Percentiles rank a stretch among this genome's conserved stretches.
Conservation (phyloP, 2,113 vertebrate genomes). For the Nettapus auritus region DNA sequence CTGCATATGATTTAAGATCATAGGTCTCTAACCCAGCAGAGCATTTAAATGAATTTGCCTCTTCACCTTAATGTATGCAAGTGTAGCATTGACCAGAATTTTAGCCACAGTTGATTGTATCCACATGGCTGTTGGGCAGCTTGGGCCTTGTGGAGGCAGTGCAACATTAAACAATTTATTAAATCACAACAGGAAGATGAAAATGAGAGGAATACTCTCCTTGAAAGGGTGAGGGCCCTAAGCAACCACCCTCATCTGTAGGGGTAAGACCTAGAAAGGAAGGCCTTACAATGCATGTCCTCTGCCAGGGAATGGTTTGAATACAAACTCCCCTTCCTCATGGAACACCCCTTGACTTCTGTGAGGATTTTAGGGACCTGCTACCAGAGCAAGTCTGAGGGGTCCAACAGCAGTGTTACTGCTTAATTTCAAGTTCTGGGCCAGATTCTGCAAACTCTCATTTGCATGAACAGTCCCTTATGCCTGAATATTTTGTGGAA, state of each 20-base stretch:
- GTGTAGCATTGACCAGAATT: neutral
- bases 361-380: neutral
- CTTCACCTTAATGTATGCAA: neutral
- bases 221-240: neutral
- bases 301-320: neutral
- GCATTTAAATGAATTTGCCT: conserved; percentile 8
- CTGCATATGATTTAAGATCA: neutral
- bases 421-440: neutral
- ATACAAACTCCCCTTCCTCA: conserved; percentile 3
- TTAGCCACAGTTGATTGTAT: neutral
- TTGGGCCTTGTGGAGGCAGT: neutral
- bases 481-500: neutral
- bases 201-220: neutral
- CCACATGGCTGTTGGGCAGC: neutral
- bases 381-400: neutral
- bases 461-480: neutral
- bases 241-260: neutral
- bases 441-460: neutral
- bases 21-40: neutral
- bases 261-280: neutral
- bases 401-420: neutral
- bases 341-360: conserved; percentile 28
- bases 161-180: neutral
- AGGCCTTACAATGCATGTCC: neutral
- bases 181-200: neutral